Conservation (phyloP, 2,888 invertebrate genomes). For the Lycophotia porphyrea region DNA sequence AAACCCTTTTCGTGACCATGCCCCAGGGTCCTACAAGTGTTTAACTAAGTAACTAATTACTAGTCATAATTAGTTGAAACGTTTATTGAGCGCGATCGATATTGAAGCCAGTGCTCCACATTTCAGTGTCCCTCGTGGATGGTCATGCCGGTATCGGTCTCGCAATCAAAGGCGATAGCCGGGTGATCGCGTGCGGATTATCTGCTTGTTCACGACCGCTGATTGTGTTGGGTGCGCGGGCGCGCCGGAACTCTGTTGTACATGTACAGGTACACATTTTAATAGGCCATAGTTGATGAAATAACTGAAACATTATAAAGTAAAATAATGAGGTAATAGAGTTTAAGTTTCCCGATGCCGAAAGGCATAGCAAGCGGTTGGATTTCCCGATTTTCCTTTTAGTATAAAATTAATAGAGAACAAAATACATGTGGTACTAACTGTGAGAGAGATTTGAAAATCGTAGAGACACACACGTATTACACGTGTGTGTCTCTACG, state of each 20-base stretch:
- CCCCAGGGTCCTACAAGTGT: neutral
- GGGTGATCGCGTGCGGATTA: slow-evolving; percentile 65
- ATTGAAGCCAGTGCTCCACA: slow-evolving; percentile 39
- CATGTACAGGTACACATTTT: neutral
- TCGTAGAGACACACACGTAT: no score
- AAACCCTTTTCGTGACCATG: neutral
- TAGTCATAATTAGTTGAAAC: slow-evolving; percentile 6
- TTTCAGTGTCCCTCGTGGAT: slow-evolving; percentile 72
- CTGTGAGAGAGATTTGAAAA: no score
- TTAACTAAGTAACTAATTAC: slow-evolving; percentile 14
- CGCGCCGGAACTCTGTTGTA: slow-evolving; percentile 49
- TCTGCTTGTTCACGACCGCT: slow-evolving; percentile 73
- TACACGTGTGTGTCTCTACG: no score
- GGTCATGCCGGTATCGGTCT: slow-evolving; percentile 69
- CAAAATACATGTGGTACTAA: neutral
- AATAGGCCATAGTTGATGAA: neutral
- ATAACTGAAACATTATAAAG: slow-evolving; percentile 2
- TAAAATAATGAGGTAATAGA: neutral
- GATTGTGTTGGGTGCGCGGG: slow-evolving; percentile 74
- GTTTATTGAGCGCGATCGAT: slow-evolving; percentile 27
- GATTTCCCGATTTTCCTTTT: neutral
- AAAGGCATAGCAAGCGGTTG: neutral
- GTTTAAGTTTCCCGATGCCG: neutral
- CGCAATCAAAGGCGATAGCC: slow-evolving; percentile 62
- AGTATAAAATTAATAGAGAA: neutral